Evolutionary conservation across 2,888 invertebrate species (phyloP).

Genomic region (Coleophora flavipennella): DNA sequence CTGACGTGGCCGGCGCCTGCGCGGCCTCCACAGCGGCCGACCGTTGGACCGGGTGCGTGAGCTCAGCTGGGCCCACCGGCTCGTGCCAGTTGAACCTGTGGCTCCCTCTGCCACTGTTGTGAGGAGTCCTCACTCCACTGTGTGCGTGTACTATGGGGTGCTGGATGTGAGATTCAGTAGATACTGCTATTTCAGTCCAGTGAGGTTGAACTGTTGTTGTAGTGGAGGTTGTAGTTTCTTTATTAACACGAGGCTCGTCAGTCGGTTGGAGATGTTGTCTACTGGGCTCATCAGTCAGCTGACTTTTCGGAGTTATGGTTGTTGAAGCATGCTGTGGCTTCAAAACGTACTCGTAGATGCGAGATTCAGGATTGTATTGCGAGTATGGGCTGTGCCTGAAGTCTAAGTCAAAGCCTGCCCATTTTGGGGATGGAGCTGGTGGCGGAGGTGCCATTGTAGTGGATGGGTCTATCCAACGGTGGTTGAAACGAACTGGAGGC

Average conservation of each 20-base stretch:
- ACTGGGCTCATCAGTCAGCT: neutral
- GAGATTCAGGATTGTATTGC: conserved; percentile 1
- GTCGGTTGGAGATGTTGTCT: neutral
- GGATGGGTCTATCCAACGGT: conserved; percentile 5
- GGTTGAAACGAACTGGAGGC: too few species aligned
- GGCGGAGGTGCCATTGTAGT: conserved; percentile 14
- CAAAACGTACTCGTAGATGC: neutral
- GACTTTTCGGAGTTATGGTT: neutral
- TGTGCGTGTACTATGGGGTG: conserved; percentile 3
- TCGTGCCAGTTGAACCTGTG: conserved; percentile 30
- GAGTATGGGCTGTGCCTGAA: conserved; percentile 8
- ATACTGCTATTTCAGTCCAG: neutral
- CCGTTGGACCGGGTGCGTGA: too few species aligned
- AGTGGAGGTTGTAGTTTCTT: neutral
- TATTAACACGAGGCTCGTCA: neutral
- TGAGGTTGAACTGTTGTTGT: neutral
- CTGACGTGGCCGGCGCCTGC: neutral
- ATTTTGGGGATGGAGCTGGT: conserved; percentile 18
- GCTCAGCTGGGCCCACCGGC: conserved; percentile 6
- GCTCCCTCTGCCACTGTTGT: conserved; percentile 19
- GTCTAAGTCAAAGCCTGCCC: conserved; percentile 18
- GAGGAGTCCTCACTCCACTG: conserved; percentile 1
- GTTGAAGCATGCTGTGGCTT: neutral
- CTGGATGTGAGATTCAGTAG: conserved; percentile 3
- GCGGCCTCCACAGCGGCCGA: too few species aligned